A percentile compares a stretch with the other conserved stretches of the same genome.
These are phyloP conservation scores for Himalopsyche japonica DNA, from an alignment of 2,888 invertebrate species.

Conservation along the genomic window DNA sequence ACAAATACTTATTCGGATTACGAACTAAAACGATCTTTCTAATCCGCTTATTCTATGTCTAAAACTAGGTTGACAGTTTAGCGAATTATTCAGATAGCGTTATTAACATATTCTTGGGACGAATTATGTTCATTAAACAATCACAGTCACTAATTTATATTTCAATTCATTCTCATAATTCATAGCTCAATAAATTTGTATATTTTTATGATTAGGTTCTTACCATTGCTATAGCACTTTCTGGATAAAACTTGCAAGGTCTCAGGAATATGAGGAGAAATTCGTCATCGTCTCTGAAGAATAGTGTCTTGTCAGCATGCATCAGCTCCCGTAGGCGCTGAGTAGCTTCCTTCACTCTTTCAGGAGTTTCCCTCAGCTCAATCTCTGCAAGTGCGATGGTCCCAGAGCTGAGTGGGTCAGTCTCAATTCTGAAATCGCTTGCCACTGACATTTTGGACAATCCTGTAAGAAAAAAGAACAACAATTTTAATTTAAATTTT, in stretches of 20 bases:
- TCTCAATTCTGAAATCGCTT: conserved; percentile 62
- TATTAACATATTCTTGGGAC: too few species aligned
- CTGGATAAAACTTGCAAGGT: conserved; percentile 81
- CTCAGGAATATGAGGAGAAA: conserved; percentile 77
- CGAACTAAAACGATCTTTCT: too few species aligned
- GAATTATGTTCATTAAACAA: too few species aligned
- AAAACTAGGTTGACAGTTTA: too few species aligned
- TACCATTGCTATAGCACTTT: conserved; percentile 78
- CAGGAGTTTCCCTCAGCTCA: conserved; percentile 74
- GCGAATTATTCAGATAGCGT: too few species aligned
- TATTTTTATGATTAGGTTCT: conserved; percentile 46
- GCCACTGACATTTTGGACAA: background rate
- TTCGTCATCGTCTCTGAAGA: conserved; percentile 75
- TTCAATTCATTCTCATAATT: too few species aligned
- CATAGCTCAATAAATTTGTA: too few species aligned
- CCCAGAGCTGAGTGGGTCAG: conserved; percentile 62
- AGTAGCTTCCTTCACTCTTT: conserved; percentile 63
- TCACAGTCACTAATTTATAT: too few species aligned
- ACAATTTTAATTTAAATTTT: too few species aligned
- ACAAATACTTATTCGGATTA: too few species aligned
- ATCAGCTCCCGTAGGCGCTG: conserved; percentile 65
- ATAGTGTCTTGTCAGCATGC: conserved; percentile 68
- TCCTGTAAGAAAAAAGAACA: background rate
- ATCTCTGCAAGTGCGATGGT: conserved; percentile 62
- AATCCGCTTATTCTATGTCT: too few species aligned